Evolutionary conservation across 2,113 vertebrate species (phyloP).

Genomic region (Smithornis capensis): DNA sequence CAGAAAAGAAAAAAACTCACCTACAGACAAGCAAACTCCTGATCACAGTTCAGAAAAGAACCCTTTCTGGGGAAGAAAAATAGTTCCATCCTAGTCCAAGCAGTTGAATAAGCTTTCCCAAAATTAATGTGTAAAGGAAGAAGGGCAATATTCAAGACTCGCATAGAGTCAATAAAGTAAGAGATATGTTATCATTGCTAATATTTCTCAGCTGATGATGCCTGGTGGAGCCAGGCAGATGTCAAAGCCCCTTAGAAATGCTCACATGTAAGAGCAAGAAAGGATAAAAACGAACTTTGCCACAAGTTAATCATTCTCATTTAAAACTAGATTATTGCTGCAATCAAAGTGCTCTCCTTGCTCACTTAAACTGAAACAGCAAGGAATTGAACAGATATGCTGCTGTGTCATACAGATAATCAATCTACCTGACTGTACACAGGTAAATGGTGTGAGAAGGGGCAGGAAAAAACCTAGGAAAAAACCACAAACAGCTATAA

Average conservation of each 20-base stretch:
- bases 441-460: background rate
- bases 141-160: background rate
- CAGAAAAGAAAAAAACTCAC: background rate
- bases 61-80: background rate
- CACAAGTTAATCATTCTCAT: background rate
- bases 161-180: background rate
- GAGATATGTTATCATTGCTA: background rate
- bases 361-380: background rate
- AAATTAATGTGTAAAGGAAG: background rate
- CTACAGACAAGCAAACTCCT: background rate
- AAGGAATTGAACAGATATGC: background rate
- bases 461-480: accelerated
- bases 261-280: background rate
- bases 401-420: background rate
- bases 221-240: background rate
- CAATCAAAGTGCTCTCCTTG: background rate
- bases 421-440: background rate
- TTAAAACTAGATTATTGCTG: constrained; percentile 1
- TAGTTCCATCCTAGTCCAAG: background rate
- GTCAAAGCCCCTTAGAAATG: background rate
- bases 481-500: background rate
- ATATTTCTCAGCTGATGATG: background rate
- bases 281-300: background rate
- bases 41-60: background rate
- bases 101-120: background rate